Base-by-base conservation (phyloP, 2,888 invertebrate species). In the Cremastobaeus sp. region DNA sequence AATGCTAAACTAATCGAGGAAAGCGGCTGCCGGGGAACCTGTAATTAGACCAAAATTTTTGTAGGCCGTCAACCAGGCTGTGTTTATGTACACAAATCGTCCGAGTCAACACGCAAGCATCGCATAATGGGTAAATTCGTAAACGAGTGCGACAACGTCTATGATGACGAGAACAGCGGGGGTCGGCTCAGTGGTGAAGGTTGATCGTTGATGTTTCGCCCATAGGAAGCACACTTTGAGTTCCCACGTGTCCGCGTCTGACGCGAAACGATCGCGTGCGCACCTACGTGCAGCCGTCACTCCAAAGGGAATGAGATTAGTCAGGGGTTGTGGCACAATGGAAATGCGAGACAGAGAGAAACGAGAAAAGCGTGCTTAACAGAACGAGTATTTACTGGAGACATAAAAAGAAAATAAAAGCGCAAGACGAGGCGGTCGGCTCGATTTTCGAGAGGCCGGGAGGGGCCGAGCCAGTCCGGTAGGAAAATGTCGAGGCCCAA, bases 241-340 rank as follows among this genome's bases (percentile, higher is more conserved):
- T 85, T 86, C 86, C 86, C 86, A 86, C 86, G 86, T 85, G 83
- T 77, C 78, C 64, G 34, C 83, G 82, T 80, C 78, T 55, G 55
- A 62, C 54, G 79, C 78, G 72, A 54, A 76, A 77, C 62, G 71
- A 83, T 85, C 83, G 84, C 83, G 85, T 85, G 84, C 80, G 79
- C 84, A 83, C 84, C 84, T 84, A 81, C 81, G 79, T 79, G 78
- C 78, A 79, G 81, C 82, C 83, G 84, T 85, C 84, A 85, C 81
- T 83, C 79, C 75, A 70, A 77, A 80, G 80, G 83, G 82, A 81
- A 80, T 78, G 79, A 82, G 84, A 84, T 84, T 85, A 84, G 82
- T 83, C 81, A 80, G 83, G 83, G 83, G 82, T 80, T 79, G 83
- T 37, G 43, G 70, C 79, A 79, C 76, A 80, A 79, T 78, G 66